Evolutionary conservation across 2,113 vertebrate genomes (phyloP).

Genomic region (Ochotona princeps): DNA sequence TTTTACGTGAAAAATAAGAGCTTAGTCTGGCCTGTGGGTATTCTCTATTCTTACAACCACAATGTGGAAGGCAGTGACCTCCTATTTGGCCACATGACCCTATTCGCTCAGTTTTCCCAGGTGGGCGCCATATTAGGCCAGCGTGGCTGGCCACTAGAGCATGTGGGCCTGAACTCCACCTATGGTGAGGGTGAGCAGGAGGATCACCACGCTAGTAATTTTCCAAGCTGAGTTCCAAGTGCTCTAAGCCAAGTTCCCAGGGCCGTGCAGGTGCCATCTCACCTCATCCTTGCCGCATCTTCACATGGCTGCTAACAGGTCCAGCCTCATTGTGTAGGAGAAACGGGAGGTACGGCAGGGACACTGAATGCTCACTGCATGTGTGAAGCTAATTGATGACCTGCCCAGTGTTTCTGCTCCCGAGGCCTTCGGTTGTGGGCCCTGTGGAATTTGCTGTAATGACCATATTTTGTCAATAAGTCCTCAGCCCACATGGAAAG

Average conservation of each 20-base stretch:
- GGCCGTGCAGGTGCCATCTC: background rate
- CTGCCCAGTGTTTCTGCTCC: background rate
- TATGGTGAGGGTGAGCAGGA: background rate
- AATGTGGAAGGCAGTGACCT: background rate
- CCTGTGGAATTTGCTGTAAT: background rate
- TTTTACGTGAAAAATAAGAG: background rate
- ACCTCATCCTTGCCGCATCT: background rate
- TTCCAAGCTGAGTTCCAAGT: background rate
- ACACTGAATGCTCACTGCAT: background rate
- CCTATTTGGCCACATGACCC: background rate
- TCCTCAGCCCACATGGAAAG: background rate
- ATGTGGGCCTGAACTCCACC: background rate
- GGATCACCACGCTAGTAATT: background rate
- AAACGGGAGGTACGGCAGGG: background rate
- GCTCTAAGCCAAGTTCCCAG: background rate
- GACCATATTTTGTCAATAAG: conserved; percentile 12
- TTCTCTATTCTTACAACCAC: background rate
- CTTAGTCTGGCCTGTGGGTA: background rate
- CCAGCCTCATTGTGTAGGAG: background rate
- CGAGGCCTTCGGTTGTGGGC: background rate
- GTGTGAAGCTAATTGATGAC: background rate
- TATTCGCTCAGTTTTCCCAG: background rate
- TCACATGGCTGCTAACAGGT: background rate
- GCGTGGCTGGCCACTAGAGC: background rate
- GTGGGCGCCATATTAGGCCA: background rate